Evolutionary conservation across 92 coral and sea anemone species (phyloP), one percentile per base, ranked within the genome.

Genomic region (Anthopleura xanthogrammica): DNA sequence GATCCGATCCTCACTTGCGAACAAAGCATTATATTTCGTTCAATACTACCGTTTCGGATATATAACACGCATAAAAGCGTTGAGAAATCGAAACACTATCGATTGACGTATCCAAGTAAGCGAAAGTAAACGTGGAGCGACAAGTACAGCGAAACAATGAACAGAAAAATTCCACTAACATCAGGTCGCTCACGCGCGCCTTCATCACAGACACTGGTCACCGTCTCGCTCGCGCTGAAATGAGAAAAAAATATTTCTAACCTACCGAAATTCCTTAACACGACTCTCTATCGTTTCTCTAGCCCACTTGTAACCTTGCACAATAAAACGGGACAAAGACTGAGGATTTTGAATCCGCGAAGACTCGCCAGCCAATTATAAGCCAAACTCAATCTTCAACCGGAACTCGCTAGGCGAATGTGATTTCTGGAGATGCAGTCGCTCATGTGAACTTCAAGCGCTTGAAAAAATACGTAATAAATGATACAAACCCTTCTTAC

Each of bases 321-420:
- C 78, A 83, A 54, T 60, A 42, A 83, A 65, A 73, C 55, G 79
- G 79, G 79, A 76, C 60, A 83, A 75, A 73, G 80, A 83, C 56
- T 54, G 39, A 22, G 36, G 86, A 58, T 57, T 73, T 75, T 54
- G 54, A 73, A 60, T 55, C 48, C 29, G 64, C 79, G 70, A 82
- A 83, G 50, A 60, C 72, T 79, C 43, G 83, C 70, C 88, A 85
- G 83, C 88, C 88, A 85, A 85, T 85, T 85, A 85, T 84, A 85
- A 85, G 83, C 76, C 83, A 29, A 68, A 71, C 83, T 68, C 50
- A 39, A 60, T 54, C 66, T 54, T 85, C 50, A 76, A 91, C 94
- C 94, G 94, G 94, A 91, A 91, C 91, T 91, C 81, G 57, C 36
- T 82, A 52, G 46, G 83, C 83, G 83, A 80, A 48, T 80, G 77